Evolutionary conservation across 1,140 invertebrate genomes (phyloP).

Genomic region (Euglossa dilemma): DNA sequence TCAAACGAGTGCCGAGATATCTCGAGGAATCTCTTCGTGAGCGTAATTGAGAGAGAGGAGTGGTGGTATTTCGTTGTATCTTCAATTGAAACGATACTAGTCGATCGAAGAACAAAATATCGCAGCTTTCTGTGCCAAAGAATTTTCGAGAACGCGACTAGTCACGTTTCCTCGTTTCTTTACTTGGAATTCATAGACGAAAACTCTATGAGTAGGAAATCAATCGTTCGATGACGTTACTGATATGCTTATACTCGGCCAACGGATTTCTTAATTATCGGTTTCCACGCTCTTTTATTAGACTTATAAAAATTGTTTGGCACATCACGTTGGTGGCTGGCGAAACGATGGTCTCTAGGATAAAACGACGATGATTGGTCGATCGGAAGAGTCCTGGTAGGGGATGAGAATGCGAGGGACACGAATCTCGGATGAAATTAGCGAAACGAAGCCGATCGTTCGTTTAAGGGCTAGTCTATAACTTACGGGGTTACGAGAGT

Average conservation of each 20-base stretch:
- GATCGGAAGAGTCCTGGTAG: constrained; percentile 52
- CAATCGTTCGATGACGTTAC: background rate
- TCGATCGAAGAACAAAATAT: background rate
- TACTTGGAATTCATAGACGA: background rate
- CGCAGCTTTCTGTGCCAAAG: background rate
- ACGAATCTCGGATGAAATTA: constrained; percentile 28
- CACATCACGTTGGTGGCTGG: background rate
- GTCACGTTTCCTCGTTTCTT: background rate
- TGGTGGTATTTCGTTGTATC: constrained; percentile 19
- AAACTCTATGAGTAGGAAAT: background rate
- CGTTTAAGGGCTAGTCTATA: constrained; percentile 28
- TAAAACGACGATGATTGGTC: background rate
- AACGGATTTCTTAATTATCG: background rate
- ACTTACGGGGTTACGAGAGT: constrained; percentile 41
- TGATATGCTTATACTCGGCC: constrained; percentile 36
- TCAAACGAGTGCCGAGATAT: too few species aligned
- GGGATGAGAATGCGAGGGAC: constrained; percentile 22
- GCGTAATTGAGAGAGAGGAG: background rate
- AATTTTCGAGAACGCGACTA: background rate
- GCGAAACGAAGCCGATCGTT: constrained; percentile 44
- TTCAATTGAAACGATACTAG: background rate
- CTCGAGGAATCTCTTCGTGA: background rate
- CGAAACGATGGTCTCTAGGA: background rate
- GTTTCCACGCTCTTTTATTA: too few species aligned
- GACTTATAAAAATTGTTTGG: constrained; percentile 2